Base-by-base conservation (phyloP, 2,888 invertebrate species). In the Halictus quadricinctus region DNA sequence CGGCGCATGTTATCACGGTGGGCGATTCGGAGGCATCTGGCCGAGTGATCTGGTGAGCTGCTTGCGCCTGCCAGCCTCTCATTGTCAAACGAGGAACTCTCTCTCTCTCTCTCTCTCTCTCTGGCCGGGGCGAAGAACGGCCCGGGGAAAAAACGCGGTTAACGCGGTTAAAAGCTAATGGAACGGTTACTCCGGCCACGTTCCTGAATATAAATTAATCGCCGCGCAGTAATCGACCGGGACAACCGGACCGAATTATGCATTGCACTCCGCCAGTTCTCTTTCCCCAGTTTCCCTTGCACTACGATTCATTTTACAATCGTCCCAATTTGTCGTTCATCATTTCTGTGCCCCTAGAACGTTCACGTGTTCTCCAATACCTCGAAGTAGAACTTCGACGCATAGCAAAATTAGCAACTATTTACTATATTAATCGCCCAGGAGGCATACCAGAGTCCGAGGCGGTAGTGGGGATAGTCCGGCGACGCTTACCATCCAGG, bases 1-100 rank as follows among this genome's bases (percentile, higher is more conserved):
- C 90, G 73, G 81, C 88, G 83, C 41, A 89, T 88, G 92, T 93
- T 93, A 93, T 93, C 93, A 89, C 89, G 87, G 92, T 92, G 93
- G 93, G 92, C 92, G 93, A 93, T 88, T 91, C 91, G 78, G 89
- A 87, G 92, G 90, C 94, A 94, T 94, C 93, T 94, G 93, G 92
- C 88, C 87, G 87, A 87, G 89, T 88, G 89, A 88, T 90, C 90
- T 90, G 92, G 36, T 36, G 36, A 36, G 85, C 79, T 72, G 84
- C 80, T 81, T 81, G 81, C 41, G 83, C 74, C 80, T 86, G 84
- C 86, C 88, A 84, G 85, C 88, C 89, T 83, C 84, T 75, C 79
- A 74, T 80, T 87, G 77, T 78, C 77, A 50, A 81, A 73, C 43
- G 75, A 76, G 54, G 74, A 79, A 80, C n/a, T 54, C 36, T 36